These are phyloP conservation scores for Herminia tarsipennalis DNA, from an alignment of 2,888 invertebrate genomes.

Conservation along the genomic window DNA sequence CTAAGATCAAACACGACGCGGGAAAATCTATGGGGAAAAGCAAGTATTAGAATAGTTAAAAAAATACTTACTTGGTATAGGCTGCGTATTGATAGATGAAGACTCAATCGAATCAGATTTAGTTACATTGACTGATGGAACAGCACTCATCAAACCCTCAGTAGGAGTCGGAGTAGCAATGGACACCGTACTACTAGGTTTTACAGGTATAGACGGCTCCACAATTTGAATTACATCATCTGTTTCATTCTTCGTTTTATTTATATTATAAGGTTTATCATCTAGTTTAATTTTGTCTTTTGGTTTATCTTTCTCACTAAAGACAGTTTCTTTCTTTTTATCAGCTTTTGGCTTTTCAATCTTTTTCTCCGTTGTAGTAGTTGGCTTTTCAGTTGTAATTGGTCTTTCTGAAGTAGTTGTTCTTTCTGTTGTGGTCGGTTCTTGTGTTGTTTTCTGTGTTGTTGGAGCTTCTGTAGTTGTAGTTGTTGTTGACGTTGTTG, in stretches of 20 bases:
- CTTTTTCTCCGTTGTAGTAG: conserved; percentile 49
- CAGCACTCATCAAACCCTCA: conserved; percentile 60
- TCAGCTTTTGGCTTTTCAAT: conserved; percentile 63
- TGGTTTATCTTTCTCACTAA: conserved; percentile 58
- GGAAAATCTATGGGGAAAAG: too few relatives aligned
- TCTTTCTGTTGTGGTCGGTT: conserved; percentile 46
- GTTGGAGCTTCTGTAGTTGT: conserved; percentile 48
- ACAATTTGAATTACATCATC: conserved; percentile 65
- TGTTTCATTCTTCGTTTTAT: conserved; percentile 51
- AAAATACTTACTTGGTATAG: conserved; percentile 64
- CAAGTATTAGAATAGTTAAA: not conserved
- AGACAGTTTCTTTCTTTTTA: conserved; percentile 67
- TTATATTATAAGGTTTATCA: conserved; percentile 55
- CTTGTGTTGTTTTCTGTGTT: conserved; percentile 43
- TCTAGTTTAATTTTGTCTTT: conserved; percentile 66
- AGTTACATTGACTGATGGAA: conserved; percentile 46
- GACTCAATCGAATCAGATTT: conserved; percentile 52
- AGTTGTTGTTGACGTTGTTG: conserved; percentile 41
- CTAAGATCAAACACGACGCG: too few relatives aligned
- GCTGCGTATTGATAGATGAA: conserved; percentile 68
- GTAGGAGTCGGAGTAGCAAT: conserved; percentile 69
- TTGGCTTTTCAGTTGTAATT: conserved; percentile 50
- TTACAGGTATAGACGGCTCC: conserved; percentile 63
- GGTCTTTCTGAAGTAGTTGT: conserved; percentile 44
- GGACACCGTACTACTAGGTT: conserved; percentile 38